A percentile compares a stretch with the other conserved stretches of the same genome.
Conservation (phyloP, 2,888 invertebrate genomes). For the Halictus ligatus region DNA sequence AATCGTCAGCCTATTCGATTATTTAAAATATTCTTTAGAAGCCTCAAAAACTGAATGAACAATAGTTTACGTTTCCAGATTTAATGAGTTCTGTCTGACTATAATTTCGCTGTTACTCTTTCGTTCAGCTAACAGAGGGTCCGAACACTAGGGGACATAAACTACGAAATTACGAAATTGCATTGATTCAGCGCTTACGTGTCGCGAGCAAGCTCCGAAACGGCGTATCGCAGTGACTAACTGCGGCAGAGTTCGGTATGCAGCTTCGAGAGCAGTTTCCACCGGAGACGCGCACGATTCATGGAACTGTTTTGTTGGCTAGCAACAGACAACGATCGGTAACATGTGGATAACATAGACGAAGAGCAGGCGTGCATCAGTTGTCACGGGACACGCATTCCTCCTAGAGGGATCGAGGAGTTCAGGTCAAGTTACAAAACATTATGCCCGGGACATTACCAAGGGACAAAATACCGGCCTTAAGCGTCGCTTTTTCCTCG, state of each 20-base stretch:
- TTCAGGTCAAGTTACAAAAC: conserved; percentile 43
- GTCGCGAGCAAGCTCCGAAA: neutral
- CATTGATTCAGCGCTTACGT: neutral
- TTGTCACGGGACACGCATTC: conserved; percentile 46
- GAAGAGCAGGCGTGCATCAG: conserved; percentile 50
- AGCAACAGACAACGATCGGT: conserved; percentile 42
- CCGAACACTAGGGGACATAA: neutral
- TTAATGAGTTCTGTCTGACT: neutral
- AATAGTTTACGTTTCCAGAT: neutral
- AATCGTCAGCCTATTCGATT: too few species aligned
- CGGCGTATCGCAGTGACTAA: neutral
- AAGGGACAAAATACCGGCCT: conserved; percentile 14
- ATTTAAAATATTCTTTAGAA: too few species aligned
- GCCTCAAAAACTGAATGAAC: too few species aligned
- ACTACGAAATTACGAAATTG: neutral
- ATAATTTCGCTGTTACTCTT: neutral
- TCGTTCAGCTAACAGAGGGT: neutral
- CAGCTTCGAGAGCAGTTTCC: conserved; percentile 2
- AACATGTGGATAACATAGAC: conserved; percentile 54
- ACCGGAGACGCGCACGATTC: neutral
- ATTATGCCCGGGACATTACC: conserved; percentile 11
- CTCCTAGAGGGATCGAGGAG: conserved; percentile 41
- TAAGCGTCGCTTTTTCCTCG: conserved; percentile 16
- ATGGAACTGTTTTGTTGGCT: conserved; percentile 23
- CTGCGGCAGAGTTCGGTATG: neutral